Evolutionary conservation across 2,113 vertebrate species (phyloP).

Genomic region (Pachycephala philippinensis): DNA sequence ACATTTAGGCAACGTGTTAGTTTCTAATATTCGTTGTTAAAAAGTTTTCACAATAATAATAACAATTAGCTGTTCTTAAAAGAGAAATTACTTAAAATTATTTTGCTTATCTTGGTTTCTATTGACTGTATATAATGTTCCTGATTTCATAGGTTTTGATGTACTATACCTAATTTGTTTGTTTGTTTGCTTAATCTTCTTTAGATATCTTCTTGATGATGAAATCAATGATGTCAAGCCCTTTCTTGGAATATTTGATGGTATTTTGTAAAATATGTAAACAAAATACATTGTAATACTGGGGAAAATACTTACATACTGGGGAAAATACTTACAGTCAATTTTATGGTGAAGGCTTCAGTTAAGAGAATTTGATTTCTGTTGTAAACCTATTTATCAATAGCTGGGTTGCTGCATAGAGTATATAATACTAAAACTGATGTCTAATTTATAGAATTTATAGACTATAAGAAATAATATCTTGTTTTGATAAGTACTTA

Average conservation of each 20-base stretch:
- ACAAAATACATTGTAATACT: neutral
- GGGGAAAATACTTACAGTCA: neutral
- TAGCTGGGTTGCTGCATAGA: neutral
- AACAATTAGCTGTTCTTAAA: neutral
- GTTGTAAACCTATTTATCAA: neutral
- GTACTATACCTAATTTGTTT: neutral
- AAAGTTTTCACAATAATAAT: neutral
- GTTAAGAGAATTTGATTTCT: neutral
- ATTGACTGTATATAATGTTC: neutral
- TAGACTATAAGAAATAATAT: neutral
- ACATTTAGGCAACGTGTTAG: neutral
- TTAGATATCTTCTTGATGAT: conserved; percentile 62
- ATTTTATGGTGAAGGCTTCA: neutral
- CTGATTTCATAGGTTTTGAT: neutral
- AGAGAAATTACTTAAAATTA: neutral
- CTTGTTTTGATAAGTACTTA: neutral
- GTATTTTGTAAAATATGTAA: conserved; percentile 78
- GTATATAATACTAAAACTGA: neutral
- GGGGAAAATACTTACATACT: neutral
- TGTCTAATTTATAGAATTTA: neutral
- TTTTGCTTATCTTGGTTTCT: neutral
- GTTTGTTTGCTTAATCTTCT: conserved; percentile 42
- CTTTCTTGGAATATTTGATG: conserved; percentile 92
- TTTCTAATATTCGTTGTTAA: neutral
- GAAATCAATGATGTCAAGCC: conserved; percentile 76